Evolutionary conservation across 2,113 vertebrate genomes (phyloP), one percentile per base, ranked within the genome.

Genomic region (Leiothrix lutea): DNA sequence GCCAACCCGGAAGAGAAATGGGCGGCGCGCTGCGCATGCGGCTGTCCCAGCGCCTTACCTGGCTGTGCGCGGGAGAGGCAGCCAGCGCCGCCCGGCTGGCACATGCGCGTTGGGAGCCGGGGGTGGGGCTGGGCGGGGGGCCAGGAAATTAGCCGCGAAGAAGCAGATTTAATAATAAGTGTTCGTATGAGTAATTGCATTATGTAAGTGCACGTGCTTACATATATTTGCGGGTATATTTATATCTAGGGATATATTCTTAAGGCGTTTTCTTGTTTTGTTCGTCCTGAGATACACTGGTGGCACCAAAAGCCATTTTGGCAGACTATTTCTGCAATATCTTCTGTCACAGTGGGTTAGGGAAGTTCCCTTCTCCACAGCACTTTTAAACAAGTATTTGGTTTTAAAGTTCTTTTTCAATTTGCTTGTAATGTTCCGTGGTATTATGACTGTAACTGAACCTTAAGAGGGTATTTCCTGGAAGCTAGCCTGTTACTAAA

Each of bases 61-160:
- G 45, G 10, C 24, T 12, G 20, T 1, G 29, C 10, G 17, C 33
- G 38, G 8, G 8, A 4, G 23, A 5, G n/a, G 36, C 17, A 3
- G 25, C 12, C 17, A 19, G 20, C 1, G 1, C 2, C 0, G 1
- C 0, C 5, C 0, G 0, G 1, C 0, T 0, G 7, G 64, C 38
- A 64, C 81, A 25, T 56, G 88, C 48, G 88, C 16, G 0, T 0
- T 5, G 9, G 14, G 16, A 2, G 28, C 4, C 5, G 28, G 2
- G 67, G 44, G 44, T 5, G 11, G 36, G 35, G 19, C 15, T n/a
- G n/a, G 22, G 13, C 3, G 2, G 2, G 2, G 14, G 4, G 5
- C 11, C 22, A 0, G 29, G 29, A 64, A 80, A 58, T 74, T 6
- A 2, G 4, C 19, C 5, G 8, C 28, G 31, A 48, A 47, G 44